Evolutionary conservation across 92 coral and sea anemone genomes (phyloP).

Genomic region (Porites cylindrica): DNA sequence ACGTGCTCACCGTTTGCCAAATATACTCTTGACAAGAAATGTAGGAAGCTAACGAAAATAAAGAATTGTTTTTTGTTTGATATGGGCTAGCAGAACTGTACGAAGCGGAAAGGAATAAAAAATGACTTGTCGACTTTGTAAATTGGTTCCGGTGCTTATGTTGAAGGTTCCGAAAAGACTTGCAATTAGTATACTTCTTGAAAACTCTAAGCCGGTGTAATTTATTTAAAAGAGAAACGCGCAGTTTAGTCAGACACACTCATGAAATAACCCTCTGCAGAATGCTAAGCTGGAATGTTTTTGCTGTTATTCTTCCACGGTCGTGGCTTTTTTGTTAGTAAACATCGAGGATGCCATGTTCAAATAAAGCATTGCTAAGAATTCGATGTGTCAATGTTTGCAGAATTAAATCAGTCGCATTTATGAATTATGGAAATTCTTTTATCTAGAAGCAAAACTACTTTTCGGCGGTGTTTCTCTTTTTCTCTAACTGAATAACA

Average conservation of each 20-base stretch:
- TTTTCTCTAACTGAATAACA: slow-evolving; percentile 13
- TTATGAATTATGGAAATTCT: slow-evolving; percentile 64
- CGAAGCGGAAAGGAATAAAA: slow-evolving; percentile 4
- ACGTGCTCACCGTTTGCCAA: slow-evolving; percentile 13
- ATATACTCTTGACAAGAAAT: background rate
- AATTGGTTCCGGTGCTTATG: slow-evolving; percentile 50
- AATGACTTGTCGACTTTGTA: slow-evolving; percentile 30
- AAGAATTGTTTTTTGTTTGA: background rate
- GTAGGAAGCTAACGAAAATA: background rate
- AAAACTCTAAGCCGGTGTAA: background rate
- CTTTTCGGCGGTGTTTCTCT: slow-evolving; percentile 22
- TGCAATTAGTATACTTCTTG: slow-evolving; percentile 17
- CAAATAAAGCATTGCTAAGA: slow-evolving; percentile 48
- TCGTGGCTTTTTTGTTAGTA: slow-evolving; percentile 3
- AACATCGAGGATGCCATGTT: slow-evolving; percentile 28
- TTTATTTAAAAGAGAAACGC: slow-evolving; percentile 9
- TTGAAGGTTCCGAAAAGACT: slow-evolving; percentile 21
- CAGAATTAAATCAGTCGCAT: slow-evolving; percentile 32
- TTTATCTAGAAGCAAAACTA: slow-evolving; percentile 20
- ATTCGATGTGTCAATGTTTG: slow-evolving; percentile 51
- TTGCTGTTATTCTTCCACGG: slow-evolving; percentile 16
- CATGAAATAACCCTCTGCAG: background rate
- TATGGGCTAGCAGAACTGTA: slow-evolving; percentile 2
- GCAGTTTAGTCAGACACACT: background rate
- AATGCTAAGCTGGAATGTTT: background rate